Evolutionary conservation across 1,140 invertebrate genomes (phyloP).

Genomic region (Neuroterus valhalla): DNA sequence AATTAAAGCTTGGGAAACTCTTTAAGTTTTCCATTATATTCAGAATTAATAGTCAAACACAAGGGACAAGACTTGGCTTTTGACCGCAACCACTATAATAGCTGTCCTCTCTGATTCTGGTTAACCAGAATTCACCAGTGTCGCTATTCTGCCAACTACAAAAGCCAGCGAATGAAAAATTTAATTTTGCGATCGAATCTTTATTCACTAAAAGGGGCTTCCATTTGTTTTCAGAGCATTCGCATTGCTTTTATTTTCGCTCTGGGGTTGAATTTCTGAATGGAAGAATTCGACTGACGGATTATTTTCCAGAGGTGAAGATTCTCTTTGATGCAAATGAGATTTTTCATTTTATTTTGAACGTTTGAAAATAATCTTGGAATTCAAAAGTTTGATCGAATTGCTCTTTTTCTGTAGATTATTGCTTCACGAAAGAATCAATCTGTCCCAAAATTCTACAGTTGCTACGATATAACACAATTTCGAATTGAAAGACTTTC

Average conservation of each 20-base stretch:
- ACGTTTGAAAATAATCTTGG: too few species aligned
- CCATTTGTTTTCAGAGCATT: conserved; percentile 7
- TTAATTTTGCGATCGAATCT: conserved; percentile 25
- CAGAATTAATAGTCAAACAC: neutral
- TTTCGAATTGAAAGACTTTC: too few species aligned
- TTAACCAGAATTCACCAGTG: conserved; percentile 5
- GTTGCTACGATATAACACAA: too few species aligned
- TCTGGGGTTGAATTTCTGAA: conserved; percentile 8
- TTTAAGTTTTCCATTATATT: neutral
- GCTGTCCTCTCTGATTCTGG: conserved; percentile 10
- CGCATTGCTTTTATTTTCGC: conserved; percentile 17
- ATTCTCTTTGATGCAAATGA: conserved; percentile 5
- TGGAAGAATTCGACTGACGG: conserved; percentile 7
- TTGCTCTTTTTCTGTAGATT: too few species aligned
- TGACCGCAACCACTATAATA: neutral
- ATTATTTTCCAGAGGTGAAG: conserved; percentile 4
- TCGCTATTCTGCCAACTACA: conserved; percentile 7
- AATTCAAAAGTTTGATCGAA: too few species aligned
- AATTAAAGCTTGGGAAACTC: neutral
- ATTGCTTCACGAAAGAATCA: too few species aligned
- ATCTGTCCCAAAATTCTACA: too few species aligned
- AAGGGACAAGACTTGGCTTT: neutral
- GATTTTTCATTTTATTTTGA: conserved; percentile 8
- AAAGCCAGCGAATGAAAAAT: conserved; percentile 13
- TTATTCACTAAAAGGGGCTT: too few species aligned